phyloP scores from a whole-genome alignment of 2,888 invertebrate species.

The Gasteruption jaculator region DNA sequence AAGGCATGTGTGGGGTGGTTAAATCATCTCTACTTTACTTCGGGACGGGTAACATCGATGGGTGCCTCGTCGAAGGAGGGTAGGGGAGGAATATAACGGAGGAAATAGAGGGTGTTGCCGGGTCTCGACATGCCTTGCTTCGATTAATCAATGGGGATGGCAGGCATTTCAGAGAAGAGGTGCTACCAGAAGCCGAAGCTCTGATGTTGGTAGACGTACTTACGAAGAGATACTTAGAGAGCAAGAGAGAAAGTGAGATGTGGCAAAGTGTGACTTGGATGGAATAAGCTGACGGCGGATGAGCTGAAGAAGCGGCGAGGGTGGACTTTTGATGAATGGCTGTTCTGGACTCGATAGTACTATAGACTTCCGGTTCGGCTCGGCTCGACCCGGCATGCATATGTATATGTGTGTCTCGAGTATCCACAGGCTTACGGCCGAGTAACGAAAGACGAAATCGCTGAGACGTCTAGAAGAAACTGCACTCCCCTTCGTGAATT shows the following conservation, averaged over 20 bases:
- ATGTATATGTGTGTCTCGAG: too few species aligned
- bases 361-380: slow-evolving; percentile 30
- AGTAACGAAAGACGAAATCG: slow-evolving; percentile 28
- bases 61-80: slow-evolving; percentile 6
- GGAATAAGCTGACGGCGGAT: not conserved
- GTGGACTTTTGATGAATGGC: slow-evolving; percentile 39
- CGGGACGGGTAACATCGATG: slow-evolving; percentile 6
- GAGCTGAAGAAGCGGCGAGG: slow-evolving; percentile 13
- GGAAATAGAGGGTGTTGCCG: slow-evolving; percentile 46
- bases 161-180: slow-evolving; percentile 37
- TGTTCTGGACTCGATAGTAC: slow-evolving; percentile 26
- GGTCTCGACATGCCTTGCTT: slow-evolving; percentile 45
- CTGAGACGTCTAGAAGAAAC: slow-evolving; percentile 27
- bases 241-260: slow-evolving; percentile 28
- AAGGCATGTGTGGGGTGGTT: not conserved
- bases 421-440: slow-evolving; percentile 29
- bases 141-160: slow-evolving; percentile 48
- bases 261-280: slow-evolving; percentile 19
- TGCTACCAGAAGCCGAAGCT: slow-evolving; percentile 1
- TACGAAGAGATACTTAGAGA: slow-evolving; percentile 28
- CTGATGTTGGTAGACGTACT: not conserved
- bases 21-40: not conserved
- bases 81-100: slow-evolving; percentile 25
- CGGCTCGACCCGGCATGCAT: too few species aligned
- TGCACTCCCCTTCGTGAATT: too few species aligned